Base-by-base conservation (phyloP, 92 coral and sea anemone genomes). In the Parazoanthus swiftii region DNA sequence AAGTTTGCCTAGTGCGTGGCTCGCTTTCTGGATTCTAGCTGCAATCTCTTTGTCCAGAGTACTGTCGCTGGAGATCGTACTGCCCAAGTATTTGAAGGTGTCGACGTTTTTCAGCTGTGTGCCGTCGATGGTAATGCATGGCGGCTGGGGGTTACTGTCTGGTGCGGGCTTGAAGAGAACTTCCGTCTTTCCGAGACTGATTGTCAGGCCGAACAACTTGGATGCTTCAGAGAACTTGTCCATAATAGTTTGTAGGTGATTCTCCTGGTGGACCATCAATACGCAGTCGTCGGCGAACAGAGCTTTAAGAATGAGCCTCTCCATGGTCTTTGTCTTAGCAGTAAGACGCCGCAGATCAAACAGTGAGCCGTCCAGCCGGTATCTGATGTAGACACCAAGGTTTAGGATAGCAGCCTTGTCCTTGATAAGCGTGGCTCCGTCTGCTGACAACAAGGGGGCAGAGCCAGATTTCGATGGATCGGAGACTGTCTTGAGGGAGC, bases 51-150 rank as follows among this genome's bases (percentile, higher is more conserved):
- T 56, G 63, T 56, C 63, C 63, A 56, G 63, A 5, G 63, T 5
- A 0, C 15, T 9, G 18, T 56, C 63, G 2, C 13, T 9, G 11
- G 85, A 38, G 59, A 81, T 54, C 6, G 85, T 81, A 21, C 73
- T 50, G 14, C 85, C 85, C 18, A 81, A 74, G 85, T 81, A 81
- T 8, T 43, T 81, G 59, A 81, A 54, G 8, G 26, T 20, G 56
- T 81, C 71, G 29, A 81, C 85, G 7, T 10, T 51, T 29, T 21
- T 51, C 35, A 81, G 13, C 35, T 43, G 72, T 20, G 74, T 23
- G 26, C 74, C 85, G 43, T 43, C 85, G 36, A 81, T 50, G 26
- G 29, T 81, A 23, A 81, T 81, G 18, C 25, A 6, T 7, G 85
- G 63, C 63, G 11, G 63, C 11, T 2, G 63, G 14, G 13, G 63